Percentiles rank a stretch among this genome's conserved stretches.
Evolutionary conservation across 2,113 vertebrate genomes (phyloP).

Genomic region (Aldabrachelys gigantea): DNA sequence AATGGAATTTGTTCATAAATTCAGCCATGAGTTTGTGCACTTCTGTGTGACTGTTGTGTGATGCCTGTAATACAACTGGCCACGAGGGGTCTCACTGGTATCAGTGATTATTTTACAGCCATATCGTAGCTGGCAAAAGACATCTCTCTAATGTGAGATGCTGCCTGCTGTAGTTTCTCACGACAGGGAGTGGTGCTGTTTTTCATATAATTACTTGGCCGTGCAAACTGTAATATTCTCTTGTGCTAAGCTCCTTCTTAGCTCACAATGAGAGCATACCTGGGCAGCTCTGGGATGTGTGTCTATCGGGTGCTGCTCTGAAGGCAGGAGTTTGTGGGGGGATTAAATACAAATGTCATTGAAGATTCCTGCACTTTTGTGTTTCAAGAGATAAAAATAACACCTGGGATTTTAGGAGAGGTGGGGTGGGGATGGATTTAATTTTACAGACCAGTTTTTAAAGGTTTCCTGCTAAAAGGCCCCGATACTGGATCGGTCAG

Average conservation of each 20-base stretch:
- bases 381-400: neutral
- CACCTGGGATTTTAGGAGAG: neutral
- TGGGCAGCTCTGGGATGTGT: neutral
- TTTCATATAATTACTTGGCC: neutral
- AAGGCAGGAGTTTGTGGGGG: neutral
- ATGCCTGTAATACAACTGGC: neutral
- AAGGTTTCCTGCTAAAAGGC: neutral
- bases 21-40: neutral
- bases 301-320: neutral
- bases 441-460: neutral
- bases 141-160: neutral
- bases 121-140: accelerated
- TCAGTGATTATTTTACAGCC: neutral
- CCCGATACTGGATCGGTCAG: neutral
- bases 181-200: neutral
- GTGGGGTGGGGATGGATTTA: neutral
- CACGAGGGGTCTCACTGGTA: slow-evolving; percentile 61
- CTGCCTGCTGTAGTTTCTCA: too few relatives aligned
- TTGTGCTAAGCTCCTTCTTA: neutral
- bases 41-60: neutral
- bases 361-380: neutral
- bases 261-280: neutral
- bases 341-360: neutral
- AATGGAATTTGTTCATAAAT: neutral
- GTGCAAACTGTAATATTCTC: neutral